Evolutionary conservation across 1,140 invertebrate species (phyloP).

Genomic region (Hycleus phaleratus): DNA sequence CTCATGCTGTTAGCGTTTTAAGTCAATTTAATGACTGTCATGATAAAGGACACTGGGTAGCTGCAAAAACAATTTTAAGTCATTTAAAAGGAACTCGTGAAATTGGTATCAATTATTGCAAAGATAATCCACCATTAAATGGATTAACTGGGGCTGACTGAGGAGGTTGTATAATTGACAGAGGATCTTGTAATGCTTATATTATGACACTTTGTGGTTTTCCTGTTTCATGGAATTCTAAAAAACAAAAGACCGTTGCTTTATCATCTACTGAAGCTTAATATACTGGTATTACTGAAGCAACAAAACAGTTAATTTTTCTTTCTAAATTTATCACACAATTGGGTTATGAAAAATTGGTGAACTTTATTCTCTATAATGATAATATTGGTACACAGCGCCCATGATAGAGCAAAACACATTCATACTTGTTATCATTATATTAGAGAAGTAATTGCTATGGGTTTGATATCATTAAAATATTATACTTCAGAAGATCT

Average conservation of each 20-base stretch:
- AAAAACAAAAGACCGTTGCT: conserved; percentile 38
- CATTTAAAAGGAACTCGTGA: conserved; percentile 38
- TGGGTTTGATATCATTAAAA: no score
- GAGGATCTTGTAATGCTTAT: conserved; percentile 38
- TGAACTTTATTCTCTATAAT: conserved; percentile 12
- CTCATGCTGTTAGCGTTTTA: no score
- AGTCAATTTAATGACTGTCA: no score
- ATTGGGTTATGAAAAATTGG: conserved; percentile 10
- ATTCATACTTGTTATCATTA: no score
- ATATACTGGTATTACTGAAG: conserved; percentile 35
- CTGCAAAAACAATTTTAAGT: conserved; percentile 32
- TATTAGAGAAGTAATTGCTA: no score
- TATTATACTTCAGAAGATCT: no score
- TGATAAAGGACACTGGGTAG: no score
- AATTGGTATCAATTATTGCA: conserved; percentile 15
- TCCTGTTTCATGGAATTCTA: conserved; percentile 32
- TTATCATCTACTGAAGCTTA: conserved; percentile 40
- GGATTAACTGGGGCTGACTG: conserved; percentile 34
- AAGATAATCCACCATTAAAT: background rate
- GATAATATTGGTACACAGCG: conserved; percentile 26
- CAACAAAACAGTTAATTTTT: conserved; percentile 27
- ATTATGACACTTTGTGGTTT: conserved; percentile 26
- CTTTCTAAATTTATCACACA: conserved; percentile 16
- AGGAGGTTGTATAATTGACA: conserved; percentile 23
- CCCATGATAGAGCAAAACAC: no score